Conservation (phyloP, 2,797 vertebrate genomes). For the Rhinogobio ventralis region DNA sequence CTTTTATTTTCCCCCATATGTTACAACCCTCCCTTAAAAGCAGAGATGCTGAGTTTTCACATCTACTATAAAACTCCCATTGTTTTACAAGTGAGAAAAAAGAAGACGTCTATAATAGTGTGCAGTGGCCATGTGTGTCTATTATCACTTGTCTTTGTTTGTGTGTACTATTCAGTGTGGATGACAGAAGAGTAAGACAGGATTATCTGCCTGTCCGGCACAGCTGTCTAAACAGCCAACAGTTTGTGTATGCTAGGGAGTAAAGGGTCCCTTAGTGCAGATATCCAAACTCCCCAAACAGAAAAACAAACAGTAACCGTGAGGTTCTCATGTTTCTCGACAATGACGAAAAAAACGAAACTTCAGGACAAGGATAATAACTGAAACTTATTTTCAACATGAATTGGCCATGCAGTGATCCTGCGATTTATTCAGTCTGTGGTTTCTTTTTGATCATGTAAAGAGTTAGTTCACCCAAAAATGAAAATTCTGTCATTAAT, state of each 20-base stretch:
- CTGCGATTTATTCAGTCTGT: background rate
- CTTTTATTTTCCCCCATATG: no score
- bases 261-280: background rate
- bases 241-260: background rate
- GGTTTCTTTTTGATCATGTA: background rate
- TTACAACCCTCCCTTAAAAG: background rate
- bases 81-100: background rate
- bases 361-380: background rate
- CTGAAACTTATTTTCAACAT: background rate
- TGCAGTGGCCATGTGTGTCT: constrained; percentile 12
- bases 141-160: constrained; percentile 25
- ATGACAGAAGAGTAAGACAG: background rate
- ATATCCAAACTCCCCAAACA: constrained; percentile 15
- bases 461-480: no score
- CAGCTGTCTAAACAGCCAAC: constrained; percentile 55
- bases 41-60: background rate
- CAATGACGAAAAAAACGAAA: constrained; percentile 13
- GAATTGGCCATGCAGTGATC: background rate
- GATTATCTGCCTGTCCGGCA: constrained; percentile 19
- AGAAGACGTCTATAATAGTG: background rate
- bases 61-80: background rate
- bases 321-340: background rate
- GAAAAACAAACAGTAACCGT: constrained; percentile 19
- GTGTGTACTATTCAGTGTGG: constrained; percentile 4
- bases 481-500: no score